Base-by-base conservation (phyloP, 2,113 vertebrate genomes). In the Regulus satrapa region DNA sequence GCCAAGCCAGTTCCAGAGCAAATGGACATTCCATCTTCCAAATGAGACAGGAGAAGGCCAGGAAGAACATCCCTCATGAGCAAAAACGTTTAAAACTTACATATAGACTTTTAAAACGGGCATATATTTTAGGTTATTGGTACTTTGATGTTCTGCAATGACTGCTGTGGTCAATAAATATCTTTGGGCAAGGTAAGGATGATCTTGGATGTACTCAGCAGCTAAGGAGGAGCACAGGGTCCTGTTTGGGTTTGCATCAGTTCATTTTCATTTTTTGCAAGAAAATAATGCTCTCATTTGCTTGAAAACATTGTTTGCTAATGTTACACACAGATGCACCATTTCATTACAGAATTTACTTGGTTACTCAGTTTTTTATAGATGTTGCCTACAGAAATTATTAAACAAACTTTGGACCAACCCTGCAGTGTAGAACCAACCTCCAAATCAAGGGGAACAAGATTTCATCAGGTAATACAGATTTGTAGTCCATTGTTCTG, bases 21-120 rank as follows among this genome's bases (percentile, higher is more conserved):
- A 92, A 93, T 8, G 61, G 71, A 83, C 51, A 19, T 93, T 98
- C 94, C 85, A 92, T 96, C 94, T 97, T 96, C 94, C 91, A 96
- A 89, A 97, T 83, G 97, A 96, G 97, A 97, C 92, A 88, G 54
- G 73, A 89, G 96, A 96, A 96, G 95, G 93, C 95, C 90, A 87
- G 77, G 58, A 81, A 97, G 95, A 94, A 95, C 92, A 97, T 97
- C 95, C 90, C 59, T 97, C 95, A 95, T 31, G 72, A 95, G 77
- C 86, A 96, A 89, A 96, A 94, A 83, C n/a, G 85, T 94, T 97
- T 97, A 94, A 96, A 96, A 96, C 94, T 83, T 95, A 85, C 92
- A 96, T 77, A 87, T 3, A 95, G 93, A 92, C 92, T 94, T 96
- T 92, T 93, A 90, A 96, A 97, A 95, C 75, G 85, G 95, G 80